Evolutionary conservation across 2,797 vertebrate genomes (phyloP).

Genomic region (Pipistrellus nathusii): DNA sequence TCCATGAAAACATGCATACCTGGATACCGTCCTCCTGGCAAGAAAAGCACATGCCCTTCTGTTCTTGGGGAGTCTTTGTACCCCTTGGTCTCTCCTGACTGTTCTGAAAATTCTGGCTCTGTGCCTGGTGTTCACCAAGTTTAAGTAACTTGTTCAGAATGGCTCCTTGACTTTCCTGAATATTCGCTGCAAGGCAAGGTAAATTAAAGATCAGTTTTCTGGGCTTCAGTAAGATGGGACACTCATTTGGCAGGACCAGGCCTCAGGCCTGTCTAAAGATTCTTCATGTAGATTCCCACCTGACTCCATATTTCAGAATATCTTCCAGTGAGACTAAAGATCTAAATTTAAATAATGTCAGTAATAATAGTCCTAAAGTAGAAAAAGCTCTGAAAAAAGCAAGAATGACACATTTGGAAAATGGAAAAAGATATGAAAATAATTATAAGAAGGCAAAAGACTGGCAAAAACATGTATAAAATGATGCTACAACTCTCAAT

Average conservation of each 20-base stretch:
- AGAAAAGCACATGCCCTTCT: not conserved
- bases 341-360: not conserved
- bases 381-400: not conserved
- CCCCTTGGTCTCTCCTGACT: not conserved
- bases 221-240: not conserved
- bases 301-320: not conserved
- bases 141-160: not conserved
- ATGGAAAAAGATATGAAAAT: not conserved
- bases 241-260: not conserved
- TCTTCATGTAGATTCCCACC: not conserved
- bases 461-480: not conserved
- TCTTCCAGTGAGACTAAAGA: not conserved
- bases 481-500: not conserved
- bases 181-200: not conserved
- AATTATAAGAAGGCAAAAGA: not conserved
- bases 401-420: not conserved
- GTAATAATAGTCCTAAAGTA: not conserved
- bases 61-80: not conserved
- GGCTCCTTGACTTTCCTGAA: not conserved
- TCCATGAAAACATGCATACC: not conserved
- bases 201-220: not conserved
- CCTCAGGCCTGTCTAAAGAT: too few relatives aligned
- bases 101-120: not conserved
- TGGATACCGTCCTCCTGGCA: not conserved
- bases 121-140: not conserved